Conservation (phyloP, 1,140 invertebrate species). For the Drosophila rufa region DNA sequence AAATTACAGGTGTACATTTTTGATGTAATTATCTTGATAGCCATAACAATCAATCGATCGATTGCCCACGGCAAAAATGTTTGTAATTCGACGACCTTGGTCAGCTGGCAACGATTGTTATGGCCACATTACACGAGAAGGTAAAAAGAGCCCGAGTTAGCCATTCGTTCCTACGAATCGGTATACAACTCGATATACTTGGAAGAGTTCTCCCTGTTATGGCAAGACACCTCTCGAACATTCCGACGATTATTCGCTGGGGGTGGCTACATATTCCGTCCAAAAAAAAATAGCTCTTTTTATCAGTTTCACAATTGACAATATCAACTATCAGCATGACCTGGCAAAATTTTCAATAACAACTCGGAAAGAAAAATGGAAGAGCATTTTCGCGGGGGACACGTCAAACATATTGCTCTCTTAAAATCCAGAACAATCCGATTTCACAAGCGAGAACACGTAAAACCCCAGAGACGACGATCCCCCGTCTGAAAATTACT, state of each 20-base stretch:
- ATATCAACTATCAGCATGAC: conserved; percentile 54
- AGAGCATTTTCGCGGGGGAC: conserved; percentile 22
- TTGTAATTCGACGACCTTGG: conserved; percentile 21
- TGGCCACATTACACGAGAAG: background rate
- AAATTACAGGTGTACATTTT: conserved; percentile 18
- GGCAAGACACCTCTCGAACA: conserved; percentile 16
- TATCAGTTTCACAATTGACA: conserved; percentile 48
- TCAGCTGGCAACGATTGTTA: background rate
- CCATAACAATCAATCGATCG: conserved; percentile 9
- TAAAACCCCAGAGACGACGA: conserved; percentile 19
- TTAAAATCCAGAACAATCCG: conserved; percentile 37
- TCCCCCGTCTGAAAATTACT: conserved; percentile 22
- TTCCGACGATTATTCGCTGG: conserved; percentile 10
- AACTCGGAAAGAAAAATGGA: conserved; percentile 10
- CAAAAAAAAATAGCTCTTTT: conserved; percentile 9
- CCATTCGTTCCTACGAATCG: background rate
- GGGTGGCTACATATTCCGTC: conserved; percentile 6
- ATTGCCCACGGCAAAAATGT: background rate
- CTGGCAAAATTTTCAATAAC: conserved; percentile 25
- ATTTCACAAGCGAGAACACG: background rate
- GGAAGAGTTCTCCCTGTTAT: too few relatives aligned
- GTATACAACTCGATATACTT: background rate
- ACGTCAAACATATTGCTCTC: conserved; percentile 46
- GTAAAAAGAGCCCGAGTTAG: background rate
- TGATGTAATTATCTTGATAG: conserved; percentile 21